phyloP scores from a whole-genome alignment of 2,113 vertebrate species.

The Grantiella picta region DNA sequence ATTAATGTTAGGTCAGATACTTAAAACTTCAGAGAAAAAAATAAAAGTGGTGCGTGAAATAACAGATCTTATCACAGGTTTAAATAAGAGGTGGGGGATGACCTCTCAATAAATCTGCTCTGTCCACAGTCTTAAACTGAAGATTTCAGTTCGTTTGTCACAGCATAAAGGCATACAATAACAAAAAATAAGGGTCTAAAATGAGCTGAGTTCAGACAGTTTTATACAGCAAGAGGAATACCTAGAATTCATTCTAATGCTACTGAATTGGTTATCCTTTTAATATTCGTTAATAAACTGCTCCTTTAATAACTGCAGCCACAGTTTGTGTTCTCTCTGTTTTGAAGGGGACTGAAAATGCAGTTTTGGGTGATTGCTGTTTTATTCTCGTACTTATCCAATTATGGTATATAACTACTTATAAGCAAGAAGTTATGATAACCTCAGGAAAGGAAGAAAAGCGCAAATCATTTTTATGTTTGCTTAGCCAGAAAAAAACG shows the following conservation, averaged over 20 bases:
- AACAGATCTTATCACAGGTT: not conserved
- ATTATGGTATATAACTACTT: not conserved
- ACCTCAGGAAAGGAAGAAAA: not conserved
- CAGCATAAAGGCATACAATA: not conserved
- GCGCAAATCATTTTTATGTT: not conserved
- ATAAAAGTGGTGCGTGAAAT: not conserved
- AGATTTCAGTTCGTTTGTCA: not conserved
- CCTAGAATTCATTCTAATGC: not conserved
- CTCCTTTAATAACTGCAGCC: not conserved
- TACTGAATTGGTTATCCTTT: not conserved
- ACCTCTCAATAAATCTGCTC: not conserved
- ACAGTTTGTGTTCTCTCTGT: not conserved
- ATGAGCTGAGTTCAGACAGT: not conserved
- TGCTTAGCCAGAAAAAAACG: not conserved
- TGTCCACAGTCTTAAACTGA: not conserved
- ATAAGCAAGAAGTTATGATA: not conserved
- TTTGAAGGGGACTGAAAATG: not conserved
- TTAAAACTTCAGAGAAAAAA: not conserved
- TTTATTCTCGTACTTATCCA: not conserved
- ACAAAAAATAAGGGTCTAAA: not conserved
- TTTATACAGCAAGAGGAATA: not conserved
- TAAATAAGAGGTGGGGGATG: fast-evolving
- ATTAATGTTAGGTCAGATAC: not conserved
- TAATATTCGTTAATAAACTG: not conserved
- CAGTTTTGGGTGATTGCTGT: not conserved